A percentile compares a stretch with the other conserved stretches of the same genome.
Conservation (phyloP, 2,888 invertebrate genomes). For the Drosophila engyochracea region DNA sequence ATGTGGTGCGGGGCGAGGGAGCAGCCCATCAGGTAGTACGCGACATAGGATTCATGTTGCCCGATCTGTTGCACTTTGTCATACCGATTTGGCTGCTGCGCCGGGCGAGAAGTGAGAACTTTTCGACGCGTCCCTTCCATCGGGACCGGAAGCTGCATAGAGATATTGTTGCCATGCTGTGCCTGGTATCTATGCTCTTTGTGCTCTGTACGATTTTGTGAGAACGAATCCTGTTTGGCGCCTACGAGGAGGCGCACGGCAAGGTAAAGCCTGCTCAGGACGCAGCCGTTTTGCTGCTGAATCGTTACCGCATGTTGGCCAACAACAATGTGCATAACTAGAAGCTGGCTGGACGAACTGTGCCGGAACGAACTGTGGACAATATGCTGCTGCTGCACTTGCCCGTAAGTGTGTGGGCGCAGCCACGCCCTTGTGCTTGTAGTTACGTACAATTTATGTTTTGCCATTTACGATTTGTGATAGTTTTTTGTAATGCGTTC, state of each 20-base stretch:
- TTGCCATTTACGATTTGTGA: conserved; percentile 64
- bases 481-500: conserved; percentile 47
- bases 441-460: conserved; percentile 45
- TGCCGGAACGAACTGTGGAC: conserved; percentile 47
- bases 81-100: conserved; percentile 87
- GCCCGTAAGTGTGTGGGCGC: conserved; percentile 56
- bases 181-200: conserved; percentile 84
- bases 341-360: background rate
- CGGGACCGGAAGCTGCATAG: conserved; percentile 84
- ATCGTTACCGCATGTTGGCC: conserved; percentile 70
- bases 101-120: conserved; percentile 83
- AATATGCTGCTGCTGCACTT: conserved; percentile 65
- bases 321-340: conserved; percentile 68
- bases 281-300: conserved; percentile 60
- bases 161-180: conserved; percentile 84
- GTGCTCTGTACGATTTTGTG: conserved; percentile 85
- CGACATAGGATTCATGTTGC: conserved; percentile 89
- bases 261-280: conserved; percentile 68
- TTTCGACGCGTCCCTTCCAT: conserved; percentile 83
- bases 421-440: conserved; percentile 57
- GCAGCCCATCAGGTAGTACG: conserved; percentile 89
- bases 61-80: conserved; percentile 88
- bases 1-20: conserved; percentile 88
- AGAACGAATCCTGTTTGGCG: conserved; percentile 74
- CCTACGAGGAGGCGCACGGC: conserved; percentile 60